A percentile compares a stretch with the other conserved stretches of the same genome.
Conservation (phyloP, 2,113 vertebrate genomes). For the Aramus guarauna region DNA sequence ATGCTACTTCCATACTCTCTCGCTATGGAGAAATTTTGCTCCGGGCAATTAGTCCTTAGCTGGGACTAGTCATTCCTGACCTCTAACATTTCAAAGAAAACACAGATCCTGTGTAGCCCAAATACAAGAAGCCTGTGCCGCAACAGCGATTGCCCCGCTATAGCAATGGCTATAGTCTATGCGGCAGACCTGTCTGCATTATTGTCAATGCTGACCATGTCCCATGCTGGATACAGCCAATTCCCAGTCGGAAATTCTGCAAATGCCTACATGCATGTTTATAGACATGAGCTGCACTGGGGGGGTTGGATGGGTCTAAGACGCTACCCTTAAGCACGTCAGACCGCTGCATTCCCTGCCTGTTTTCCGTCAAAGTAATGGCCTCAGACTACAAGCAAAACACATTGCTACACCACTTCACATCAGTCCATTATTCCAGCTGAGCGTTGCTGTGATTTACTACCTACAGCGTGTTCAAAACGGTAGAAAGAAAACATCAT, state of each 20-base stretch:
- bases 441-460: neutral
- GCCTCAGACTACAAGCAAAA: neutral
- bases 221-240: neutral
- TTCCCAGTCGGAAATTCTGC: neutral
- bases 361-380: neutral
- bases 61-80: neutral
- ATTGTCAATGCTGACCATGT: neutral
- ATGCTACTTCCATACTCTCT: neutral
- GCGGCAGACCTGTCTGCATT: neutral
- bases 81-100: neutral
- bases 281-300: neutral
- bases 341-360: neutral
- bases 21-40: neutral
- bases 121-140: neutral
- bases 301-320: neutral
- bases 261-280: neutral
- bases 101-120: neutral
- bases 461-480: neutral
- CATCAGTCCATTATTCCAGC: neutral
- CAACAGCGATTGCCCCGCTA: neutral
- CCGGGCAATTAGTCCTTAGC: conserved; percentile 2
- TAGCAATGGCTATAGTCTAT: neutral
- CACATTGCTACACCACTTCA: neutral
- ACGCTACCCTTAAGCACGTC: accelerated
- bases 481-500: neutral